Evolutionary conservation across 2,113 vertebrate species (phyloP).

Genomic region (Anoplopoma fimbria): DNA sequence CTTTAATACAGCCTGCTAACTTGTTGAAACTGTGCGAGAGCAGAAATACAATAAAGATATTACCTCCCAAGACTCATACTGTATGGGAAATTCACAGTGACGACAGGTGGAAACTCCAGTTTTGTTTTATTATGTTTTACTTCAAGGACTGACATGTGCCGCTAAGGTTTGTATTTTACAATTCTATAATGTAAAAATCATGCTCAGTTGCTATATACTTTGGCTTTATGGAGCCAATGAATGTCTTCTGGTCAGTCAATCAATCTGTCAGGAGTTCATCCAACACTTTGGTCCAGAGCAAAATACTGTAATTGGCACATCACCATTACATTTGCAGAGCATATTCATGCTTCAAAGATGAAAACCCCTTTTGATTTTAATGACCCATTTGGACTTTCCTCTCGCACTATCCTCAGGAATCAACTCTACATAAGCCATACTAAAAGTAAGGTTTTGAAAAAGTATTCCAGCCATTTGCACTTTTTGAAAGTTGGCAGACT

Average conservation of each 20-base stretch:
- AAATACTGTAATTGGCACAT: neutral
- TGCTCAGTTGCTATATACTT: neutral
- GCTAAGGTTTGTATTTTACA: neutral
- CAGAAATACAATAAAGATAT: slow-evolving; percentile 5
- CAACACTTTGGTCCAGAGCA: neutral
- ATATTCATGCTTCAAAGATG: slow-evolving; percentile 10
- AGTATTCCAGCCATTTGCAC: neutral
- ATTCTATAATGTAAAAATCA: neutral
- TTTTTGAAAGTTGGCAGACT: slow-evolving; percentile 5
- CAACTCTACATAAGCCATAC: neutral
- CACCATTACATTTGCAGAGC: neutral
- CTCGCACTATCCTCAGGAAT: neutral
- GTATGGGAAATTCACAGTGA: neutral
- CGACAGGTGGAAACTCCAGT: neutral
- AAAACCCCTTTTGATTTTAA: slow-evolving; percentile 21
- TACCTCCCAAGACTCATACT: neutral
- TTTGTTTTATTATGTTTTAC: neutral
- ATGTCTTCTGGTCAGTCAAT: neutral
- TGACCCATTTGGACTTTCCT: slow-evolving; percentile 14
- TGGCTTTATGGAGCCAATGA: neutral
- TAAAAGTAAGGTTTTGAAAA: neutral
- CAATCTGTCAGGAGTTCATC: neutral
- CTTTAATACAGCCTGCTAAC: slow-evolving; percentile 31
- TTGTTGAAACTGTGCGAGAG: slow-evolving; percentile 17
- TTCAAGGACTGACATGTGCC: neutral